Evolutionary conservation across 2,888 invertebrate genomes (phyloP).

Genomic region (Dexiosoma caninum): DNA sequence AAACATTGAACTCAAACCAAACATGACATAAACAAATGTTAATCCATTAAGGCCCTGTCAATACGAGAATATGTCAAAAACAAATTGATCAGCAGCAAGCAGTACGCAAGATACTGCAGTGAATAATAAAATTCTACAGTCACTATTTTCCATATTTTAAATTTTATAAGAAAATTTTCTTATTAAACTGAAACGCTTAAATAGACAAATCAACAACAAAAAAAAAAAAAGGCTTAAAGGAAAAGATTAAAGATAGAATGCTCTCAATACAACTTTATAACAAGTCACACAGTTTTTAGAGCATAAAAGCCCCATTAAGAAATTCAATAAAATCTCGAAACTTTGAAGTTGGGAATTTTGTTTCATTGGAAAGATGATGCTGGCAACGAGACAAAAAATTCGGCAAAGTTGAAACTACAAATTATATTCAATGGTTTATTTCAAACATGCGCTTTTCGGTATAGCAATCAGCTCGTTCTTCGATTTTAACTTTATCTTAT

Average conservation of each 20-base stretch:
- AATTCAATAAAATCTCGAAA: too few relatives aligned
- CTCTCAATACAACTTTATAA: neutral
- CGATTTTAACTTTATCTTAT: too few relatives aligned
- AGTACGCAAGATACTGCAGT: neutral
- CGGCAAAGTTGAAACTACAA: too few relatives aligned
- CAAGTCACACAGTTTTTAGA: neutral
- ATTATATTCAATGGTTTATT: too few relatives aligned
- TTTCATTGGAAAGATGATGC: too few relatives aligned
- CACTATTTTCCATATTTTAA: constrained; percentile 29
- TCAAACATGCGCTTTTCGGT: too few relatives aligned
- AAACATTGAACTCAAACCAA: constrained; percentile 54
- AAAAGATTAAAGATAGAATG: constrained; percentile 39
- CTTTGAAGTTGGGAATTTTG: too few relatives aligned
- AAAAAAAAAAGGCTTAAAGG: neutral
- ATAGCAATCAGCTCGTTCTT: too few relatives aligned
- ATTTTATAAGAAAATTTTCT: constrained; percentile 34
- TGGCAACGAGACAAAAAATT: too few relatives aligned
- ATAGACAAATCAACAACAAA: neutral
- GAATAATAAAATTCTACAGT: too few relatives aligned
- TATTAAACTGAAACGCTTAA: constrained; percentile 7
- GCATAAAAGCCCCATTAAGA: neutral
- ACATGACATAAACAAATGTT: constrained; percentile 76
- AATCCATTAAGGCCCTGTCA: constrained; percentile 76
- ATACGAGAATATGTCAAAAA: constrained; percentile 75
- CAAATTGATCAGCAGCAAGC: constrained; percentile 62